Evolutionary conservation across 1,140 invertebrate genomes (phyloP).

Genomic region (Neodiprion fabricii): DNA sequence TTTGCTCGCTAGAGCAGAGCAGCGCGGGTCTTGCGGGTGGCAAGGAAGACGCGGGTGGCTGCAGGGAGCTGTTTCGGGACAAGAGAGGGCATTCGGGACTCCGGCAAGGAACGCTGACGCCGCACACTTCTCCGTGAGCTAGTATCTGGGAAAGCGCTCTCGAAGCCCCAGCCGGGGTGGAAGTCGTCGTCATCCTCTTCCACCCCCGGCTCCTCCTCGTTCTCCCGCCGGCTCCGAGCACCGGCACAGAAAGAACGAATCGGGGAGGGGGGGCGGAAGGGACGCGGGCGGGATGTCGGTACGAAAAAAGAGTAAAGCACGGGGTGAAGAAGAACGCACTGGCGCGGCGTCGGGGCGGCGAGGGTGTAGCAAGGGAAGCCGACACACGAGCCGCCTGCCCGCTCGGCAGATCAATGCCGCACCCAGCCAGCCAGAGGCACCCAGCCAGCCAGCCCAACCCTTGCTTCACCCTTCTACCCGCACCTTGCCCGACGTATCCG

Average conservation of each 20-base stretch:
- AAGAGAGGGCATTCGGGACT: not conserved
- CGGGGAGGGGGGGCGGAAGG: conserved; percentile 36
- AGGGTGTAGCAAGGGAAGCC: conserved; percentile 47
- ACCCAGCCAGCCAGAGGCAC: conserved; percentile 23
- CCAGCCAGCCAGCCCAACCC: conserved; percentile 41
- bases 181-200: no score
- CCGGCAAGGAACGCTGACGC: conserved; percentile 2
- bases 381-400: conserved; percentile 42
- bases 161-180: not conserved
- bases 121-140: not conserved
- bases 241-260: not conserved
- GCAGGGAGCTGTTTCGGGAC: conserved; percentile 15
- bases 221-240: not conserved
- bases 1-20: conserved; percentile 31
- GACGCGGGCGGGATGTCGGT: conserved; percentile 20
- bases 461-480: conserved; percentile 38
- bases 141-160: conserved; percentile 5
- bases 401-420: conserved; percentile 48
- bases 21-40: conserved; percentile 30
- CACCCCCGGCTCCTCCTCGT: not conserved
- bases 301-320: conserved; percentile 25
- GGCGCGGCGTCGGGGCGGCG: conserved; percentile 17
- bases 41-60: conserved; percentile 30
- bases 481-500: conserved; percentile 40
- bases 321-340: conserved; percentile 14